Percentiles rank a stretch among this genome's conserved stretches.
phyloP scores from a whole-genome alignment of 2,888 invertebrate genomes.

The Plemyria rubiginata region DNA sequence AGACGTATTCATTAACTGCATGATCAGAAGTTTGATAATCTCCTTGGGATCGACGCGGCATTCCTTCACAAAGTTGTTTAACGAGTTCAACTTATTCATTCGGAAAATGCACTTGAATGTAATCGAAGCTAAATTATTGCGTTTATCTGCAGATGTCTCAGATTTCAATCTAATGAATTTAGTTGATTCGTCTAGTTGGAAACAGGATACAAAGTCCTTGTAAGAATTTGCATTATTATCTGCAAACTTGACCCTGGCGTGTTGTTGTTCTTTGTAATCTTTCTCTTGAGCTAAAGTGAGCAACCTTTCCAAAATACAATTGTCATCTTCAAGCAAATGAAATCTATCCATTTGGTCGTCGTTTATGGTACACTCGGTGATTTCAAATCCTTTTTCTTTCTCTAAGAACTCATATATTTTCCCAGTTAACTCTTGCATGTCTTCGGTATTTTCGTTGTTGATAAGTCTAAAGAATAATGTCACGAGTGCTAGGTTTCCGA shows the following conservation, averaged over 20 bases:
- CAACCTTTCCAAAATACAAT: constrained; percentile 86
- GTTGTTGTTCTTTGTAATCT: constrained; percentile 69
- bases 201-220: constrained; percentile 83
- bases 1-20: constrained; percentile 88
- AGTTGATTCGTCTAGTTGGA: constrained; percentile 72
- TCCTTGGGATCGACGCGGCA: constrained; percentile 83
- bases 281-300: constrained; percentile 84
- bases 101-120: constrained; percentile 79
- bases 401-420: constrained; percentile 55
- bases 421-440: constrained; percentile 59
- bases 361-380: constrained; percentile 42
- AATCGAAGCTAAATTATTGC: constrained; percentile 63
- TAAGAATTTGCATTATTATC: constrained; percentile 77
- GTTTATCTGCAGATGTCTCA: constrained; percentile 60
- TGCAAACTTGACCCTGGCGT: constrained; percentile 85
- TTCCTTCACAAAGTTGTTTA: constrained; percentile 59
- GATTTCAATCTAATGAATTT: constrained; percentile 60
- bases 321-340: constrained; percentile 82
- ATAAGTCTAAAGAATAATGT: constrained; percentile 70
- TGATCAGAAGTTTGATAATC: constrained; percentile 88
- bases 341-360: constrained; percentile 50
- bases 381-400: constrained; percentile 47
- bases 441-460: constrained; percentile 62
- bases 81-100: constrained; percentile 54
- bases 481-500: constrained; percentile 63